Percentiles rank a stretch among this genome's conserved stretches.
phyloP scores from a whole-genome alignment of 2,888 invertebrate species.

The Epinotia ramella region DNA sequence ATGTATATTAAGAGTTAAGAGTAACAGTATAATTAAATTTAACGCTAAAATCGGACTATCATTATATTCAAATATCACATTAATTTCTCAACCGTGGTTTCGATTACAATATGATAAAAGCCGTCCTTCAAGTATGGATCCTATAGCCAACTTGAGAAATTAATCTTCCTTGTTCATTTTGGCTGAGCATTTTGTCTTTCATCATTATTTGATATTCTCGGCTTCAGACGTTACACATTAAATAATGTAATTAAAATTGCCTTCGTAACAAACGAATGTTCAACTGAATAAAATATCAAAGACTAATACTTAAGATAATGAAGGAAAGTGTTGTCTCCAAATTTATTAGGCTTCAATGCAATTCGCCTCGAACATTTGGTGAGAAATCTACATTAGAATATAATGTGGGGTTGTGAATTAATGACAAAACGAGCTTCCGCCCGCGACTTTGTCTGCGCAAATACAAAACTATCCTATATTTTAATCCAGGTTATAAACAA shows the following conservation, averaged over 20 bases:
- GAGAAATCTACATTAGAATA: background rate
- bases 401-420: too few species aligned
- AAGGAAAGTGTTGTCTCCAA: background rate
- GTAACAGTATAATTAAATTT: too few species aligned
- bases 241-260: constrained; percentile 26
- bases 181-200: background rate
- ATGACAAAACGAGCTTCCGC: too few species aligned
- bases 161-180: constrained; percentile 21
- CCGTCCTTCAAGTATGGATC: too few species aligned
- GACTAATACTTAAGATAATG: background rate
- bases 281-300: constrained; percentile 26
- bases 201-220: constrained; percentile 24
- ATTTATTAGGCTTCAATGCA: background rate
- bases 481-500: too few species aligned
- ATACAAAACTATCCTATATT: too few species aligned
- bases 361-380: background rate
- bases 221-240: constrained; percentile 1
- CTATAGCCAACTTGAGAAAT: background rate
- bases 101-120: background rate
- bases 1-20: too few species aligned
- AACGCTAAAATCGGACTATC: too few species aligned
- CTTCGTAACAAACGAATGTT: constrained; percentile 4
- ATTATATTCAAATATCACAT: background rate
- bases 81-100: background rate
- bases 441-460: too few species aligned